Base-by-base conservation (phyloP, 2,113 vertebrate genomes). In the Phyllopteryx taeniolatus region DNA sequence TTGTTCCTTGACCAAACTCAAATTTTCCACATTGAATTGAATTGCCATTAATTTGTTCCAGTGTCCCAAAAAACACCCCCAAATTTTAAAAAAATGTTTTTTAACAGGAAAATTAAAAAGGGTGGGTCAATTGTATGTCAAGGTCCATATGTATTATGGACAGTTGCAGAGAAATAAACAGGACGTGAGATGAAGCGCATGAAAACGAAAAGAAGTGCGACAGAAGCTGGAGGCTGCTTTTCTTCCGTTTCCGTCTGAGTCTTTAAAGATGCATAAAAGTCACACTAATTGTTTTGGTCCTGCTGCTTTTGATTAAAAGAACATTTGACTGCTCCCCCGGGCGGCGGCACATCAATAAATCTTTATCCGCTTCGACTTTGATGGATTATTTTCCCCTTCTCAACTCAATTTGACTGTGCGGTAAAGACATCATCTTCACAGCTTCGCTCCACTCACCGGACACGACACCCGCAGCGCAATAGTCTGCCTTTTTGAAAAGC, bases 261-360 rank as follows among this genome's bases (percentile, higher is more conserved):
- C 56, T 31, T 59, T 59, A 27, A 59, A 31, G 11, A 59, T 31
- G 4, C 56, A 31, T 14, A 14, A 59, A 57, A 57, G 56, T 31
- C 56, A 12, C 14, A 33, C 12, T 13, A 27, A 68, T 73, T 46
- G 60, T 44, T 71, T 65, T 68, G 44, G 59, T 78, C 73, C 73
- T 71, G 64, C 35, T 73, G 67, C 57, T n/a, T 71, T 1, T 12
- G 2, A 35, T 76, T 54, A 31, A 27, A 75, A 76, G 43, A 35
- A 56, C 43, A 72, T 64, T 56, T n/a, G 66, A 82, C 78, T 43
- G 31, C 68, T 47, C 82, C 39, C 71, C 53, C 54, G 27, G 56
- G 12, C 22, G 56, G 20, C 78, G 7, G 19, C 42, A 47, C 74
- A 74, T 86, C 81, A 71, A 80, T 89, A 79, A 75, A 77, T 82